Conservation (phyloP, 2,113 vertebrate genomes). For the Ascaphus truei region DNA sequence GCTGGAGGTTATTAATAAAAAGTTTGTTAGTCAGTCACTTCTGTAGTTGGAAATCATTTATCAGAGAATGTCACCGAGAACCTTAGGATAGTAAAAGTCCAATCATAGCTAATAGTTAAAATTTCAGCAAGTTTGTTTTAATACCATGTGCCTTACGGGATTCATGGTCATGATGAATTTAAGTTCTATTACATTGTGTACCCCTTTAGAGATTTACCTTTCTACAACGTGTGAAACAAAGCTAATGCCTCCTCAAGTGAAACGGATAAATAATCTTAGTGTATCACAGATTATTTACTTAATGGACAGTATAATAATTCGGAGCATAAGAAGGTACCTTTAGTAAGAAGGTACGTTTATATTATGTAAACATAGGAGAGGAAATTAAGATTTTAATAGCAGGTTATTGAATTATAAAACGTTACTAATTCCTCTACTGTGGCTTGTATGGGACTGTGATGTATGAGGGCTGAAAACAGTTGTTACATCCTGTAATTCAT, state of each 20-base stretch:
- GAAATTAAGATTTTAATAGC: no score
- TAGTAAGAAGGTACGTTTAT: no score
- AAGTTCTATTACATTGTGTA: background rate
- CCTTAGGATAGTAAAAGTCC: slow-evolving; percentile 5
- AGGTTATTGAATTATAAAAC: no score
- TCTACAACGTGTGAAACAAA: slow-evolving; percentile 7
- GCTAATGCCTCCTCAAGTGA: background rate
- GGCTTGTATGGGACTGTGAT: no score
- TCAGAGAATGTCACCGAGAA: background rate
- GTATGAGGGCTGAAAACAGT: no score
- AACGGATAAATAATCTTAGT: background rate
- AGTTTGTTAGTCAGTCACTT: slow-evolving; percentile 7
- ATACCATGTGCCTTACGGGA: background rate
- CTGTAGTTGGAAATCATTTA: background rate
- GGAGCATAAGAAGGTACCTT: no score
- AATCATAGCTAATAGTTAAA: background rate
- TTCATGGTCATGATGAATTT: background rate
- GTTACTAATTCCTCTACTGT: no score
- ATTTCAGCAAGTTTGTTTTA: background rate
- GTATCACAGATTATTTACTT: slow-evolving; percentile 2
- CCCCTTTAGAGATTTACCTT: background rate
- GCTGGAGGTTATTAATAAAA: no score
- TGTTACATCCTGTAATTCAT: no score
- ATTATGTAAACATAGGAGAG: no score
- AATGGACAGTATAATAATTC: slow-evolving; percentile 3